A percentile compares a stretch with the other conserved stretches of the same genome.
Conservation (phyloP, 1,140 invertebrate species). For the Magallana ariakensis region DNA sequence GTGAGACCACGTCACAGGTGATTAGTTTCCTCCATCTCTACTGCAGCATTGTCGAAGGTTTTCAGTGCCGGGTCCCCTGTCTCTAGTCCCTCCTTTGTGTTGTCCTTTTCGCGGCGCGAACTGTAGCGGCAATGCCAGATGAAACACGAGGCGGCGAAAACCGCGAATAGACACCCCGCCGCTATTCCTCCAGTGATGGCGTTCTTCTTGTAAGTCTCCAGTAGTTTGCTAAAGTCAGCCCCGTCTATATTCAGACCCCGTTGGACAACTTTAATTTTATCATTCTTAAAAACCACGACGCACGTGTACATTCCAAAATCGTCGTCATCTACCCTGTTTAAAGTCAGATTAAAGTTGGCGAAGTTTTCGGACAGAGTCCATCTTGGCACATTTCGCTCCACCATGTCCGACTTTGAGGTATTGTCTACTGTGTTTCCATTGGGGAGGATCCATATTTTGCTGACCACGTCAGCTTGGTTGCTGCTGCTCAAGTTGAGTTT, state of each 20-base stretch:
- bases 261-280: constrained; percentile 42
- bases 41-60: constrained; percentile 28
- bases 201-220: constrained; percentile 64
- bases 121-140: constrained; percentile 66
- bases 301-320: constrained; percentile 74
- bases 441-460: constrained; percentile 51
- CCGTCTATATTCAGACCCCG: constrained; percentile 73
- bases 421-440: constrained; percentile 34
- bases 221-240: constrained; percentile 65
- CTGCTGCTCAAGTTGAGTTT: background rate
- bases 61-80: background rate
- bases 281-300: constrained; percentile 54
- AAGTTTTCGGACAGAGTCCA: constrained; percentile 40
- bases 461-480: background rate
- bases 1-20: background rate
- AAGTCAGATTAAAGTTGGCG: constrained; percentile 57
- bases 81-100: constrained; percentile 32
- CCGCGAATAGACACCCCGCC: constrained; percentile 61
- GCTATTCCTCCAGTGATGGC: constrained; percentile 69
- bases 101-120: constrained; percentile 29
- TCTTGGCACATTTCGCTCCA: constrained; percentile 8
- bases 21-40: constrained; percentile 5
- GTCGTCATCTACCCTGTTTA: constrained; percentile 62
- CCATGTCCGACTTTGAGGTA: background rate
- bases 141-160: constrained; percentile 59